A percentile compares a stretch with the other conserved stretches of the same genome.
Evolutionary conservation across 1,140 invertebrate genomes (phyloP).

Genomic region (Caenorhabditis latens): DNA sequence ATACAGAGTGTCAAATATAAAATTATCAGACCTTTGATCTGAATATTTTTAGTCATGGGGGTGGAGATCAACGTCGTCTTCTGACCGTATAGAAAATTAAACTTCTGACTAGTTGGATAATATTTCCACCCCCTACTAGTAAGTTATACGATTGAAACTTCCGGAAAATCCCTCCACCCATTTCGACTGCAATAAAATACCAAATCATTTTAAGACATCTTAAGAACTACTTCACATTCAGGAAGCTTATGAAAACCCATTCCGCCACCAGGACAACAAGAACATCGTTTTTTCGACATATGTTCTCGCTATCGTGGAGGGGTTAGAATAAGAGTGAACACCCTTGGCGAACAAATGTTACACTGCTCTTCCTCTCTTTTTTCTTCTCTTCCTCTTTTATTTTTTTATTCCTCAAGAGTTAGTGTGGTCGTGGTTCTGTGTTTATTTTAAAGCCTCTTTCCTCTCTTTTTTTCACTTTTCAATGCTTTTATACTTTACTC

Average conservation of each 20-base stretch:
- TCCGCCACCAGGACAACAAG: too few species aligned
- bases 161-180: too few species aligned
- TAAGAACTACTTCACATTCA: too few species aligned
- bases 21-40: slow-evolving; percentile 17
- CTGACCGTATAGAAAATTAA: too few species aligned
- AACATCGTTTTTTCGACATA: neutral
- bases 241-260: too few species aligned
- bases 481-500: slow-evolving; percentile 30
- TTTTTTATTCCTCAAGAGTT: slow-evolving; percentile 46
- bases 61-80: too few species aligned
- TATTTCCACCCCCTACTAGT: too few species aligned
- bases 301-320: neutral
- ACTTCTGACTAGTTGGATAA: too few species aligned
- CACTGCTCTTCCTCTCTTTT: neutral
- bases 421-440: slow-evolving; percentile 48
- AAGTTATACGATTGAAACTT: too few species aligned
- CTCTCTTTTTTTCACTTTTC: slow-evolving; percentile 5
- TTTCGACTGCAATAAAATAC: too few species aligned
- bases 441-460: slow-evolving; percentile 50
- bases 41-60: neutral
- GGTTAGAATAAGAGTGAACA: slow-evolving; percentile 16
- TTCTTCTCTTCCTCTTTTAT: slow-evolving; percentile 15
- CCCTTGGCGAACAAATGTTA: slow-evolving; percentile 41
- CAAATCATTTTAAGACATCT: too few species aligned
- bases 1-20: neutral